Conservation (phyloP, 1,140 invertebrate species). For the Euschistus heros region DNA sequence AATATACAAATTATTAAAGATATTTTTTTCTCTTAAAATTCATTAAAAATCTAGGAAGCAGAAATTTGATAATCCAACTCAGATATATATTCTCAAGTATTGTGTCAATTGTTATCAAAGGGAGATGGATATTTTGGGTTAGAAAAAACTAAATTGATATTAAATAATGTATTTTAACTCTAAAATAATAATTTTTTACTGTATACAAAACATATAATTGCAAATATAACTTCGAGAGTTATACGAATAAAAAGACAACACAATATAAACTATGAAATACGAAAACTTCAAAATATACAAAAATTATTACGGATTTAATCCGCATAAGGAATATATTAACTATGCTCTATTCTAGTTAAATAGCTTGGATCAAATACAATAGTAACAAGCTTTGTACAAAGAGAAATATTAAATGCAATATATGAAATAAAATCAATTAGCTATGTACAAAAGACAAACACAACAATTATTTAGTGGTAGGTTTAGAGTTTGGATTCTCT, state of each 20-base stretch:
- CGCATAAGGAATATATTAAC: conserved; percentile 7
- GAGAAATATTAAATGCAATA: conserved; percentile 15
- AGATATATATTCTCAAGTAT: too few relatives aligned
- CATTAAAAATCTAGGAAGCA: too few relatives aligned
- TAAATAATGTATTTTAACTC: conserved; percentile 18
- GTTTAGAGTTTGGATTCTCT: conserved; percentile 13
- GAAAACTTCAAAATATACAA: conserved; percentile 16
- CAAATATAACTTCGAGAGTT: conserved; percentile 10
- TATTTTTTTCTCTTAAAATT: too few relatives aligned
- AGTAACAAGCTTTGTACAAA: conserved; percentile 16
- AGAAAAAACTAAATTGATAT: conserved; percentile 5
- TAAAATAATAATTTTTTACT: conserved; percentile 16
- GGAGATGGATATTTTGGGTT: not conserved
- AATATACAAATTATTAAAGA: too few relatives aligned
- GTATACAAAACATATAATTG: conserved; percentile 19
- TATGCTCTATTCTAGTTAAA: conserved; percentile 18
- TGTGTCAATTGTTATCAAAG: not conserved
- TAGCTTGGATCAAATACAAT: conserved; percentile 8
- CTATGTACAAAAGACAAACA: conserved; percentile 10
- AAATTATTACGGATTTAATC: conserved; percentile 16
- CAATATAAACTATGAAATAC: conserved; percentile 20
- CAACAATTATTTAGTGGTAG: conserved; percentile 13
- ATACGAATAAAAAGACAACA: conserved; percentile 12
- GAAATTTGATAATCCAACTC: too few relatives aligned
- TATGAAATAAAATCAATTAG: not conserved